phyloP scores from a whole-genome alignment of 2,797 vertebrate genomes.

The Gambusia yucatana region DNA sequence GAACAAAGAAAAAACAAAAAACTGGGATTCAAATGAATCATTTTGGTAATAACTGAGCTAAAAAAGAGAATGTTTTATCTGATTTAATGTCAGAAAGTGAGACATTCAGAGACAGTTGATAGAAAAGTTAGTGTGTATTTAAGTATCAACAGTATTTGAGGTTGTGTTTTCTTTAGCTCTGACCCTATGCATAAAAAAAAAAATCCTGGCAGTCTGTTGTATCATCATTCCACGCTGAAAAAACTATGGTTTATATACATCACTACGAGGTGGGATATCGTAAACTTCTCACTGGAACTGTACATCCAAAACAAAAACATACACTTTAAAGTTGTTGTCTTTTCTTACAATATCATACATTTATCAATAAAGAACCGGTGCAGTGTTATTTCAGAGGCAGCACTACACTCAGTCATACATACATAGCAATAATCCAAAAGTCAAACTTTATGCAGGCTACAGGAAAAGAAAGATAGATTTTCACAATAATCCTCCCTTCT shows the following conservation, averaged over 20 bases:
- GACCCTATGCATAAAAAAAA: background rate
- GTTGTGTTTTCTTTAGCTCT: background rate
- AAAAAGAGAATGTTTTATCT: no score
- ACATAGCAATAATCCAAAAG: conserved; percentile 42
- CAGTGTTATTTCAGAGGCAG: conserved; percentile 53
- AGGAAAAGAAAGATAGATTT: conserved; percentile 23
- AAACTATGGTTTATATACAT: background rate
- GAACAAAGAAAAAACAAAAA: no score
- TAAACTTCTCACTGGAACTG: background rate
- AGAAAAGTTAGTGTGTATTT: background rate
- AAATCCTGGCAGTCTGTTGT: background rate
- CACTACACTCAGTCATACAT: conserved; percentile 49
- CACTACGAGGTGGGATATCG: background rate
- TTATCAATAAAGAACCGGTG: conserved; percentile 51
- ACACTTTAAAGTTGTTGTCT: conserved; percentile 24
- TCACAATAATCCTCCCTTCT: conserved; percentile 21
- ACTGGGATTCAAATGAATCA: no score
- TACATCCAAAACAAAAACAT: conserved; percentile 33
- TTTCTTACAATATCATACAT: conserved; percentile 55
- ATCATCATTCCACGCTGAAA: background rate
- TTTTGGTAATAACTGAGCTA: no score
- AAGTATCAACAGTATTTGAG: background rate
- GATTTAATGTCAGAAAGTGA: no score
- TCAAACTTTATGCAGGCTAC: conserved; percentile 49
- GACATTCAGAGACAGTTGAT: no score